A percentile compares a stretch with the other conserved stretches of the same genome.
These are phyloP conservation scores for Tenualosa thibaudeaui DNA, from an alignment of 2,797 vertebrate species.

Conservation along the genomic window DNA sequence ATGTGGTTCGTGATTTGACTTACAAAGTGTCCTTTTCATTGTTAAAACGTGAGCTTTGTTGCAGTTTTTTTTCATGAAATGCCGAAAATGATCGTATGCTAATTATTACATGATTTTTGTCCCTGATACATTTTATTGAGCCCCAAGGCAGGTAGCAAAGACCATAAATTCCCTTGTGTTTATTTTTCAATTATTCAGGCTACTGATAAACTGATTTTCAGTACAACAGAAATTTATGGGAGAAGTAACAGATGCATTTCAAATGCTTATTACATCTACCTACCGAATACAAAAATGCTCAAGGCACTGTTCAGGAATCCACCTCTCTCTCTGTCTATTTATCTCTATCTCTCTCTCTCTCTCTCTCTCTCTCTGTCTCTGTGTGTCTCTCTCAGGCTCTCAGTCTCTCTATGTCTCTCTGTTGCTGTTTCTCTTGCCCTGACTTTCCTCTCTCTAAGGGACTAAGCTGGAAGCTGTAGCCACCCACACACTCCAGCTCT, in stretches of 20 bases:
- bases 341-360: not conserved
- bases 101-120: conserved; percentile 9
- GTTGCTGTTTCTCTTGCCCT: conserved; percentile 31
- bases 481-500: conserved; percentile 76
- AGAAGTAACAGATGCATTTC: conserved; percentile 62
- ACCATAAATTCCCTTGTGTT: conserved; percentile 7
- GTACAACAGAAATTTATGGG: conserved; percentile 57
- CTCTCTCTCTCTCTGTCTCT: conserved; percentile 55
- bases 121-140: not conserved
- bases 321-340: conserved; percentile 48
- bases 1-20: conserved; percentile 8
- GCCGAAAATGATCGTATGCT: not conserved
- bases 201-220: conserved; percentile 15
- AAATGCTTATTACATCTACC: conserved; percentile 55
- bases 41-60: not conserved
- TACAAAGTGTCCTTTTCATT: not conserved
- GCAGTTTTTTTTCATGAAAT: not conserved
- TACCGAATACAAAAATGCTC: conserved; percentile 69
- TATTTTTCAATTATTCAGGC: conserved; percentile 16
- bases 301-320: conserved; percentile 70
- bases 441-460: conserved; percentile 68
- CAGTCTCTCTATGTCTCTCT: conserved; percentile 55
- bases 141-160: conserved; percentile 4
- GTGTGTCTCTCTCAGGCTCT: conserved; percentile 26
- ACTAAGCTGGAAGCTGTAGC: conserved; percentile 79